Evolutionary conservation across 2,113 vertebrate genomes (phyloP).

Genomic region (Strix aluco): DNA sequence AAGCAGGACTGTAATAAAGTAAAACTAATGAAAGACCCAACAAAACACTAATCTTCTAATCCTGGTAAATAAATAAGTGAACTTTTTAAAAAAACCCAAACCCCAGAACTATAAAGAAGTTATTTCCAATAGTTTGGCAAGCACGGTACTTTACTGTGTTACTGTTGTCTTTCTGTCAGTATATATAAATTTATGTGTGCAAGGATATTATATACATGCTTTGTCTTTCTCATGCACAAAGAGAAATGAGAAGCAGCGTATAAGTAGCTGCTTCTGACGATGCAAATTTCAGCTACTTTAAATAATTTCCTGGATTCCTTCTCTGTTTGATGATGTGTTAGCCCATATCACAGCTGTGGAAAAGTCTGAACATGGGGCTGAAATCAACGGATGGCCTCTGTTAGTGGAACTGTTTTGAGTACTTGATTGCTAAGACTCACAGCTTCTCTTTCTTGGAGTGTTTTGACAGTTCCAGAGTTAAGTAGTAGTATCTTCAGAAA

Average conservation of each 20-base stretch:
- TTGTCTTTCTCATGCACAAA: neutral
- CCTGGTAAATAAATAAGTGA: neutral
- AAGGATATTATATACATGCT: neutral
- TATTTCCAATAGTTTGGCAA: neutral
- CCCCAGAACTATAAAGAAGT: neutral
- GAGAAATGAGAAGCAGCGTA: neutral
- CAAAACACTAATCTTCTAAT: neutral
- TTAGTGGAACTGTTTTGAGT: conserved; percentile 1
- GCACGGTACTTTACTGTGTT: neutral
- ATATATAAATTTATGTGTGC: neutral
- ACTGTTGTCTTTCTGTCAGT: neutral
- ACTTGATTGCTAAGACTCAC: conserved; percentile 14
- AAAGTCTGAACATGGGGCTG: neutral
- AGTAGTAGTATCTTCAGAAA: conserved; percentile 60
- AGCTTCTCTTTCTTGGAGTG: conserved; percentile 33
- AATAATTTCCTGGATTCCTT: neutral
- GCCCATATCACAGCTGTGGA: neutral
- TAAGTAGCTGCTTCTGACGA: neutral
- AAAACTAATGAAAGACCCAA: neutral
- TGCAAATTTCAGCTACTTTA: neutral
- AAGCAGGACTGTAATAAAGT: neutral
- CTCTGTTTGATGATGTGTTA: neutral
- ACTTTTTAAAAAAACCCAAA: neutral
- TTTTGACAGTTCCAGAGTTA: conserved; percentile 51
- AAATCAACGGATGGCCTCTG: neutral